These are phyloP conservation scores for Hyperoodon ampullatus DNA, from an alignment of 2,113 vertebrate species.

Conservation along the genomic window DNA sequence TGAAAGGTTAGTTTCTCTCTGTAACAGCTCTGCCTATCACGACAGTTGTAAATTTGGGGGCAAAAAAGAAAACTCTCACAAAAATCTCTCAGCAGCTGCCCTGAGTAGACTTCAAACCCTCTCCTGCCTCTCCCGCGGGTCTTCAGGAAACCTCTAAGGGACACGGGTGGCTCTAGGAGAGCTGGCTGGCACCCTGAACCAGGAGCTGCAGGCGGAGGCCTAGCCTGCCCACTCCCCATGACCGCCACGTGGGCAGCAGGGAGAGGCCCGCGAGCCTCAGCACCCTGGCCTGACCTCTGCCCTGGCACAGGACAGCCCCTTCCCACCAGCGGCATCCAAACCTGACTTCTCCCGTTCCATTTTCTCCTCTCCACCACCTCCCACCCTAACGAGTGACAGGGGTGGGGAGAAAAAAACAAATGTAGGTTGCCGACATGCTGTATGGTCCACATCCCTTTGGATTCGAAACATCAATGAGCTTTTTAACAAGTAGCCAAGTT, in stretches of 20 bases:
- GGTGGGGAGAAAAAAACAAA: neutral
- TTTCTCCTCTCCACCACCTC: neutral
- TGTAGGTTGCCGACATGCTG: neutral
- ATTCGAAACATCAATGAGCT: slow-evolving; percentile 22
- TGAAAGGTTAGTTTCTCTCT: slow-evolving; percentile 48
- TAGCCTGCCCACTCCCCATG: neutral
- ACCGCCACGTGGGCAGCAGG: neutral
- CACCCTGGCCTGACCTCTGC: neutral
- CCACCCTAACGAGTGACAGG: neutral
- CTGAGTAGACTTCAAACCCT: neutral
- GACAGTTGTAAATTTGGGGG: neutral
- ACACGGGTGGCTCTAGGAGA: slow-evolving; percentile 13
- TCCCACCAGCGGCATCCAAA: neutral
- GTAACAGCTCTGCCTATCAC: slow-evolving; percentile 35
- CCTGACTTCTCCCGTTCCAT: neutral
- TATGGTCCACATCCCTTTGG: slow-evolving; percentile 18
- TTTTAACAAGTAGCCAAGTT: neutral
- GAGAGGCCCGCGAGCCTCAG: neutral
- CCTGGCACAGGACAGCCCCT: neutral
- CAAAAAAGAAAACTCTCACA: neutral
- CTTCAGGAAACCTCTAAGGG: neutral
- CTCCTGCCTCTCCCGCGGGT: neutral
- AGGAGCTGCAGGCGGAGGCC: neutral
- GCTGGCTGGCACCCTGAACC: neutral
- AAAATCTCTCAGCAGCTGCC: slow-evolving; percentile 6